These are phyloP conservation scores for Eugnorisma glareosa DNA, from an alignment of 2,888 invertebrate genomes.

Conservation along the genomic window DNA sequence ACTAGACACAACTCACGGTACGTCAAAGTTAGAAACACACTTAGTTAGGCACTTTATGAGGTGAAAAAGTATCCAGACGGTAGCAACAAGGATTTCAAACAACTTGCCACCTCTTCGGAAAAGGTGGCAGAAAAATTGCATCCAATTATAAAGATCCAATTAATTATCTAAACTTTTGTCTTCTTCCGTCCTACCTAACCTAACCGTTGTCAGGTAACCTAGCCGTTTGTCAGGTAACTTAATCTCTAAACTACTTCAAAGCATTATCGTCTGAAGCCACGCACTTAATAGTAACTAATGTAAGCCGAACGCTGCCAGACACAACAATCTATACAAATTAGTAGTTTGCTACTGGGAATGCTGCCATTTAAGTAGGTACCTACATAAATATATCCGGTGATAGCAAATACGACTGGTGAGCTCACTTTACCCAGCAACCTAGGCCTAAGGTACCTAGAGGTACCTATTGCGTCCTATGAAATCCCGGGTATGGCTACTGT, in stretches of 20 bases:
- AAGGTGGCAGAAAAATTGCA: not conserved
- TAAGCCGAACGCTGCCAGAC: constrained; percentile 31
- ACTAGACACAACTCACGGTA: not conserved
- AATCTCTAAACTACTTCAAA: too few relatives aligned
- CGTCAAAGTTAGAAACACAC: not conserved
- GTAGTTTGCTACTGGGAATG: constrained; percentile 6
- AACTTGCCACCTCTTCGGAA: not conserved
- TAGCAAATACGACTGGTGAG: not conserved
- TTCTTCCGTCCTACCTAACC: not conserved
- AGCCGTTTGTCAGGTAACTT: constrained; percentile 13
- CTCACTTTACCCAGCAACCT: not conserved
- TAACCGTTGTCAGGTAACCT: constrained; percentile 9
- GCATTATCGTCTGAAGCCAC: constrained; percentile 40
- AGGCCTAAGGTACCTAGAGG: not conserved
- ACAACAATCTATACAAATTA: constrained; percentile 29
- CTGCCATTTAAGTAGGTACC: not conserved
- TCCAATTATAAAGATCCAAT: not conserved
- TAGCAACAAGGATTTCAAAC: not conserved
- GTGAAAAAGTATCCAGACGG: not conserved
- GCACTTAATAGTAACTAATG: constrained; percentile 43
- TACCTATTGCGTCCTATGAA: too few relatives aligned
- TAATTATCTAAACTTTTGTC: not conserved
- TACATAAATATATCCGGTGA: not conserved
- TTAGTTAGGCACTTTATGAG: not conserved
- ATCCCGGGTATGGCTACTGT: not conserved